Percentiles rank a stretch among this genome's conserved stretches.
phyloP scores from a whole-genome alignment of 2,797 vertebrate genomes.

The Syndactyla subalaris region DNA sequence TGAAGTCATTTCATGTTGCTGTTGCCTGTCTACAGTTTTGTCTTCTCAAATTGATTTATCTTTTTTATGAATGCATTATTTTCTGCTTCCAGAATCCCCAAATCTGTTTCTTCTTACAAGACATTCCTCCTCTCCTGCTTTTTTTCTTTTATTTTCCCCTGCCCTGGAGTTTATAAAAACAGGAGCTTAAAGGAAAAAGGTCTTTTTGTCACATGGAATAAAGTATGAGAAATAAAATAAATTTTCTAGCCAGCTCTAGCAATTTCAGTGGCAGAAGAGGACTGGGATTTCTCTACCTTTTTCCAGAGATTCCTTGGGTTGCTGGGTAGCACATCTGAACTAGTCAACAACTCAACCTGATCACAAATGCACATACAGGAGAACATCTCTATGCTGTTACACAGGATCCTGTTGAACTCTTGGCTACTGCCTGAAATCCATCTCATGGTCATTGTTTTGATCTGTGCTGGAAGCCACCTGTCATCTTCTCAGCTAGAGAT shows the following conservation, averaged over 20 bases:
- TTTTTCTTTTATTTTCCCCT: neutral
- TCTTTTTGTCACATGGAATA: neutral
- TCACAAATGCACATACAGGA: neutral
- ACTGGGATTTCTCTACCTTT: neutral
- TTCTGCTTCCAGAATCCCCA: neutral
- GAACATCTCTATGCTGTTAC: neutral
- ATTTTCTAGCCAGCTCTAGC: neutral
- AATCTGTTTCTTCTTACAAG: neutral
- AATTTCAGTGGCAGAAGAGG: neutral
- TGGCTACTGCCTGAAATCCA: neutral
- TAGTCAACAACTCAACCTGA: neutral
- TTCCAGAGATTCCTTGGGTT: neutral
- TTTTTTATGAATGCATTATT: neutral
- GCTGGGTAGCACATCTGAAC: neutral
- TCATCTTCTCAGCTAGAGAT: neutral
- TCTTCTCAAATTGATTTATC: neutral
- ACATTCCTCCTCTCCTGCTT: neutral
- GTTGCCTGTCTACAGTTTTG: neutral
- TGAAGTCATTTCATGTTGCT: neutral
- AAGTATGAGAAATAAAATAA: neutral
- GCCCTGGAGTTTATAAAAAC: neutral
- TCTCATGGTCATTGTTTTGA: neutral
- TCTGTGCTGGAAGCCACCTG: neutral
- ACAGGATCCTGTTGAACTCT: neutral
- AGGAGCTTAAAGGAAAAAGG: neutral